Evolutionary conservation across 2,888 invertebrate species (phyloP).

Genomic region (Aproaerema taeniolella): DNA sequence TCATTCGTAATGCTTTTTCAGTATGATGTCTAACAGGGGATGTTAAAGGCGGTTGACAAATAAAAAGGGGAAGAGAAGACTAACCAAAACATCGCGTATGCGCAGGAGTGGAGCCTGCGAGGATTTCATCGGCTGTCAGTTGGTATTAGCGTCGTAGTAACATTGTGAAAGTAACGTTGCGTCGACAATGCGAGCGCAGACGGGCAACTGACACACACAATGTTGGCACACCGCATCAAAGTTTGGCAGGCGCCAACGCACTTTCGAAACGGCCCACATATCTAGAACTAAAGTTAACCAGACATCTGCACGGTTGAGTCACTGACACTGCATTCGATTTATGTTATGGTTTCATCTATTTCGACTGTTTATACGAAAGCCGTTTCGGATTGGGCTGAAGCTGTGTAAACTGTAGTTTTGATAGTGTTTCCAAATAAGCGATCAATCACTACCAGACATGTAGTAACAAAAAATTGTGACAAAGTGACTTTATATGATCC

Average conservation of each 20-base stretch:
- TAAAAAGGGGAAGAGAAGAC: too few species aligned
- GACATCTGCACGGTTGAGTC: constrained; percentile 27
- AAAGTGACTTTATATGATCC: too few species aligned
- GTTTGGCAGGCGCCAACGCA: constrained; percentile 57
- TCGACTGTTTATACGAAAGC: neutral
- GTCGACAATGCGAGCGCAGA: neutral
- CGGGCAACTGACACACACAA: constrained; percentile 27
- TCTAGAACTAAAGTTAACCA: constrained; percentile 36
- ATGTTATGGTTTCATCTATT: neutral
- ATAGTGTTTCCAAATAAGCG: too few species aligned
- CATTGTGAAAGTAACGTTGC: constrained; percentile 12
- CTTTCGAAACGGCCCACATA: constrained; percentile 54
- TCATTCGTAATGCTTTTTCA: too few species aligned
- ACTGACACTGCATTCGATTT: constrained; percentile 1
- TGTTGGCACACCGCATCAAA: constrained; percentile 53
- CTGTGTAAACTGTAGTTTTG: too few species aligned
- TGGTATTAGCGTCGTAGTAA: neutral
- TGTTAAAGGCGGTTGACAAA: too few species aligned
- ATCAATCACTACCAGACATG: too few species aligned
- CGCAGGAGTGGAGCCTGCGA: neutral
- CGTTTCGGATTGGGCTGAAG: too few species aligned
- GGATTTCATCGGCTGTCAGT: neutral
- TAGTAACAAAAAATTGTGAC: too few species aligned
- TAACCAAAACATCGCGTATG: neutral
- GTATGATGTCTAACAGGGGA: too few species aligned